Percentiles rank a stretch among this genome's conserved stretches.
These are phyloP conservation scores for Paramormyrops kingsleyae DNA, from an alignment of 2,113 vertebrate species.

Conservation along the genomic window DNA sequence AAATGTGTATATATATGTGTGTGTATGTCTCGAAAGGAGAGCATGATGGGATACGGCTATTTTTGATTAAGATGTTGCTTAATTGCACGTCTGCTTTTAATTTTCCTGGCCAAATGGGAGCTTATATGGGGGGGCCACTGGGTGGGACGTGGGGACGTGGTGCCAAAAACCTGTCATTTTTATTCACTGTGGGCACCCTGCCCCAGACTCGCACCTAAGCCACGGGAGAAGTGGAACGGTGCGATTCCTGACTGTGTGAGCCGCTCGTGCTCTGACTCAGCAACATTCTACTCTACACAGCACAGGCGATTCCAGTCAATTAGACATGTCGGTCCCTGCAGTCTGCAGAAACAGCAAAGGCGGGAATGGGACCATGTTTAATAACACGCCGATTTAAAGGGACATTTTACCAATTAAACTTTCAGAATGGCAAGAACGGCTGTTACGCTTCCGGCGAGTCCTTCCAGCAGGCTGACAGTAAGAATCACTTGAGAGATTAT, in stretches of 20 bases:
- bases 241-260: slow-evolving; percentile 39
- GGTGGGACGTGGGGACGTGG: no score
- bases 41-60: neutral
- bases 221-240: slow-evolving; percentile 55
- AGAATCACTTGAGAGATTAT: slow-evolving; percentile 1
- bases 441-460: neutral
- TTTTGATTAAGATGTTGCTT: neutral
- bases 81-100: neutral
- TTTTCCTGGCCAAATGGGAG: neutral
- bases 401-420: slow-evolving; percentile 3
- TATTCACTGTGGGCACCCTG: slow-evolving; percentile 2
- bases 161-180: slow-evolving; percentile 32
- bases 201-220: slow-evolving; percentile 33
- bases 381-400: neutral
- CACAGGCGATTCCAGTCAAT: neutral
- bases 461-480: neutral
- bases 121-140: neutral
- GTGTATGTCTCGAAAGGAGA: neutral
- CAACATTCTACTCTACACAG: neutral
- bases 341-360: neutral
- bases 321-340: neutral
- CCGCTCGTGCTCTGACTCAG: slow-evolving; percentile 36
- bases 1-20: neutral
- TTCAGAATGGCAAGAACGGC: neutral
- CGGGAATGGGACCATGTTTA: neutral